Evolutionary conservation across 2,113 vertebrate genomes (phyloP), one percentile per base, ranked within the genome.

Genomic region (Lepus europaeus): DNA sequence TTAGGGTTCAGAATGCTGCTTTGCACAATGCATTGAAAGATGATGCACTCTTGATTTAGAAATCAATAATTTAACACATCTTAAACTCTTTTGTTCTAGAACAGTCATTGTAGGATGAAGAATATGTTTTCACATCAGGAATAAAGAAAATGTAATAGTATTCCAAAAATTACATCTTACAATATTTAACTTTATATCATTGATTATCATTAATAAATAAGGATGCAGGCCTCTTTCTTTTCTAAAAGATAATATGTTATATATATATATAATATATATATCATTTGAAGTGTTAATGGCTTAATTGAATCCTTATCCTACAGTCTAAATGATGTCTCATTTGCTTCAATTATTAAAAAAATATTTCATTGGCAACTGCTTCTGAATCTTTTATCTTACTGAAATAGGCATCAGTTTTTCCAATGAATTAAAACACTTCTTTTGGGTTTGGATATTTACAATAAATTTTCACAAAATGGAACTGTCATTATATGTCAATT

Each of bases 91-190:
- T 87, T 73, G 25, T 6, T 61, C 70, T 6, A 73, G 25, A 85
- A 76, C 17, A 72, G 9, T 33, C 29, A 87, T 64, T 80, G 22
- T 56, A 89, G 3, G 27, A 89, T 86, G 20, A 93, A 69, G 9
- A 94, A 79, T 53, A 80, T 87, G 9, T 51, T 91, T 82, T 70
- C n/a, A 89, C 61, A 33, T 63, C 70, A 96, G 31, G 96, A 85
- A 95, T 74, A 93, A 84, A 91, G 70, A 91, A 89, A 86, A 87
- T 87, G 51, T 80, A 91, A n/a, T 39, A 94, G 33, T 81, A 66
- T 49, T 85, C 33, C 14, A 77, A 94, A 94, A 87, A 89, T 73
- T 80, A 49, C 0, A 89, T 33, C 17, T 73, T 90, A 93, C 22
- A 89, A 69, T 66, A 77, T 39, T 73, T 27, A 72, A 61, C 36